Base-by-base conservation (phyloP, 2,888 invertebrate genomes). In the Bimastos eiseni region DNA sequence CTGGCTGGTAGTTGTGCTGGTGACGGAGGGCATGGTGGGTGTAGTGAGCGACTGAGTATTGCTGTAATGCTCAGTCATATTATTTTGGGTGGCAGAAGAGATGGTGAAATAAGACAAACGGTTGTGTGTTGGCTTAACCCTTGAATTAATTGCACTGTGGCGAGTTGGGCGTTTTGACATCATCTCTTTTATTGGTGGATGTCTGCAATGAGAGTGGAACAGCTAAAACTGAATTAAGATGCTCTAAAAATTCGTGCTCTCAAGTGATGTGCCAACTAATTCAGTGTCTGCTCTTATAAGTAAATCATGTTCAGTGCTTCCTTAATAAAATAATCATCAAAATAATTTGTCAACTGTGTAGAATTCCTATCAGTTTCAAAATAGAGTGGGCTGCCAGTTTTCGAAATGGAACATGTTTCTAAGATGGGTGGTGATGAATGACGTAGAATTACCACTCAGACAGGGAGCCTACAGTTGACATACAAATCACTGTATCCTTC, bases 71-170 rank as follows among this genome's bases (percentile, higher is more conserved):
- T 8, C 0, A 8, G 70, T 11, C 11, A 8, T 70, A 30, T 17
- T n/a, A 70, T n/a, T n/a, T 70, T 70, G 70, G n/a, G 70, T n/a
- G 30, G 70, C 70, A 70, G n/a, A 70, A 70, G 70, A 70, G 70
- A 70, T 70, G 70, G 49, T n/a, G 70, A 70, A 49, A 49, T 24
- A 49, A 41, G 70, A 70, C 70, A 49, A 49, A 49, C 49, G 1
- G 21, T 21, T 70, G 24, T 55, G 8, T 70, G n/a, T 70, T 70
- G n/a, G 70, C 30, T 30, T n/a, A 70, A 17, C 30, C 30, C 30
- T 70, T 70, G 70, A 70, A 70, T 6, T 70, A 70, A 70, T 70
- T 30, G 70, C n/a, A 1, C 49, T 70, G 70, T 70, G n/a, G 30
- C 30, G 55, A 55, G 5, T 1, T 11, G 24, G 13, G 24, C 44